Evolutionary conservation across 2,797 vertebrate genomes (phyloP).

Genomic region (Rhynchotus rufescens): DNA sequence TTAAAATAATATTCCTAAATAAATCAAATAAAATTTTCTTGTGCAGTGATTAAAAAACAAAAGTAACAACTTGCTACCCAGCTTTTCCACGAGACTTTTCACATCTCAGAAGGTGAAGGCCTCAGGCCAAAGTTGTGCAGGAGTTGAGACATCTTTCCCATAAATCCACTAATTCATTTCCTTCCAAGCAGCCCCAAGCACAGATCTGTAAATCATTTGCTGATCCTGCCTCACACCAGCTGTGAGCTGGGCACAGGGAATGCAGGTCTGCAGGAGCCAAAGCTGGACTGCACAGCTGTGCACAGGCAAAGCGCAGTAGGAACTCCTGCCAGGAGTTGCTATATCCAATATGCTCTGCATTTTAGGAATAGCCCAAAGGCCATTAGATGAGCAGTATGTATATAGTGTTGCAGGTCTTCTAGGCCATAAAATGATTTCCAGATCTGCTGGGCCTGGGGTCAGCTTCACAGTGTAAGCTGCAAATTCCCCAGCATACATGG

Average conservation of each 20-base stretch:
- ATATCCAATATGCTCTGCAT: rapidly evolving
- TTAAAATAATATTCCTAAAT: neutral
- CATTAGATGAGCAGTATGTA: neutral
- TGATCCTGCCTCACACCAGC: neutral
- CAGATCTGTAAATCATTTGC: neutral
- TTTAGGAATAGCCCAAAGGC: neutral
- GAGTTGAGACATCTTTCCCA: neutral
- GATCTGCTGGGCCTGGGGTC: neutral
- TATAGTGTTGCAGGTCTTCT: neutral
- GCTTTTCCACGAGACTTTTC: neutral
- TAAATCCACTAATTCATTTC: neutral
- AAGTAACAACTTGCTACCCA: neutral
- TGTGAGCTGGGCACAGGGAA: neutral
- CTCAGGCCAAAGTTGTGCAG: neutral
- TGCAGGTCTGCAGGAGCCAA: neutral
- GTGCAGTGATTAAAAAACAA: neutral
- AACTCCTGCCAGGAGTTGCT: neutral
- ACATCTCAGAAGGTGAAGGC: neutral
- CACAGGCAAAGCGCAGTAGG: neutral
- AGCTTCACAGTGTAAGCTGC: neutral
- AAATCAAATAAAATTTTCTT: neutral
- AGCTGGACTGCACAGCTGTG: neutral
- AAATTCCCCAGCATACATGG: neutral
- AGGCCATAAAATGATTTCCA: neutral
- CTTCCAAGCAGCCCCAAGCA: neutral